A percentile compares a stretch with the other conserved stretches of the same genome.
Conservation (phyloP, 2,797 vertebrate genomes). For the Acrossocheilus wenchowensis region DNA sequence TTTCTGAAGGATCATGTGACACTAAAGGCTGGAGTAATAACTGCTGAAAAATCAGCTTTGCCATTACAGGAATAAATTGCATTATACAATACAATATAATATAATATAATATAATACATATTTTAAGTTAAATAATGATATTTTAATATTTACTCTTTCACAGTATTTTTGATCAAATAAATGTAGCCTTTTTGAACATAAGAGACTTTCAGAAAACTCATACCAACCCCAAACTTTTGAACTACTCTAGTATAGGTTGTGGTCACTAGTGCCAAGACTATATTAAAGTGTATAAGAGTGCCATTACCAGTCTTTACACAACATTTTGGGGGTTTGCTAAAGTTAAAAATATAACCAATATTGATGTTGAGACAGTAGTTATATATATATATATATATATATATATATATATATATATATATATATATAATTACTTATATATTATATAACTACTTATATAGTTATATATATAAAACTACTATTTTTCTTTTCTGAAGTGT, state of each 20-base stretch:
- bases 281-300: constrained; percentile 2
- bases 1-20: neutral
- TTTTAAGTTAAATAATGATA: neutral
- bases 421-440: too few species aligned
- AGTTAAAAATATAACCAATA: neutral
- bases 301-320: neutral
- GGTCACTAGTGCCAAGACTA: constrained; percentile 43
- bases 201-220: neutral
- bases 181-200: neutral
- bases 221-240: neutral
- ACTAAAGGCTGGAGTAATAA: neutral
- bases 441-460: too few species aligned
- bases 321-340: neutral
- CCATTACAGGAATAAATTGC: too few species aligned
- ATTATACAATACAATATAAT: neutral
- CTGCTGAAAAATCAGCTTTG: neutral
- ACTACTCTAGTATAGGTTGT: neutral
- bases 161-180: neutral
- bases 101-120: too few species aligned
- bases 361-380: neutral
- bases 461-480: too few species aligned
- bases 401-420: too few species aligned
- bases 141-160: neutral
- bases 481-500: constrained; percentile 14
- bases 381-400: too few species aligned